Percentiles rank a stretch among this genome's conserved stretches.
Conservation (phyloP, 1,140 invertebrate species). For the Brachionus rotundiformis region DNA sequence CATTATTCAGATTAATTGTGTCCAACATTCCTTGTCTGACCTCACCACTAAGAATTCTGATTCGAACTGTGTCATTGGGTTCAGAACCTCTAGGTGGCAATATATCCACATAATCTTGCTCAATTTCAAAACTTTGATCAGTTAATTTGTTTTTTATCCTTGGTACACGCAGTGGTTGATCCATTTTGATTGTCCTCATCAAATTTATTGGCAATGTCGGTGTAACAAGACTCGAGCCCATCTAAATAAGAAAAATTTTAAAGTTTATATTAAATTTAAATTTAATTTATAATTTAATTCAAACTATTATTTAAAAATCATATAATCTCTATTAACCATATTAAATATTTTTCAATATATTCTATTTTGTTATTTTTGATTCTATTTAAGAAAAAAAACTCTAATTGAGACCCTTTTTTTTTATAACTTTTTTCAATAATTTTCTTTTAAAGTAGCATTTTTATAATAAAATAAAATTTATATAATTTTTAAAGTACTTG, state of each 20-base stretch:
- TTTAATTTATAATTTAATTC: too few species aligned
- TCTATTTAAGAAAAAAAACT: neutral
- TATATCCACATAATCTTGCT: slow-evolving; percentile 29
- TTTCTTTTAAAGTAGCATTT: too few species aligned
- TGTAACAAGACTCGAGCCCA: slow-evolving; percentile 47
- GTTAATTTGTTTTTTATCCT: neutral
- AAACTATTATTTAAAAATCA: too few species aligned
- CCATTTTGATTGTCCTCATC: neutral
- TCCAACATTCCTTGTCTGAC: slow-evolving; percentile 35
- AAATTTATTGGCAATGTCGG: slow-evolving; percentile 43
- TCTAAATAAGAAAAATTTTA: too few species aligned
- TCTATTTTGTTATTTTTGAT: too few species aligned
- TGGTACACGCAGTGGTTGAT: neutral
- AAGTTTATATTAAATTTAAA: too few species aligned
- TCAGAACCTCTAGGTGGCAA: neutral
- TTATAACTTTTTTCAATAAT: too few species aligned
- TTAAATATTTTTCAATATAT: too few species aligned
- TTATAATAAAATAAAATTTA: neutral
- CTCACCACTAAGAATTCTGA: slow-evolving; percentile 21
- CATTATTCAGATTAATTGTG: slow-evolving; percentile 3
- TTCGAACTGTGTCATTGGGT: slow-evolving; percentile 12
- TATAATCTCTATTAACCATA: too few species aligned
- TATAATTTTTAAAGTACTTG: neutral
- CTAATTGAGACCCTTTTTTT: neutral
- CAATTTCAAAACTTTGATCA: neutral